Base-by-base conservation (phyloP, 2,113 vertebrate genomes). In the Syrmaticus mikado region DNA sequence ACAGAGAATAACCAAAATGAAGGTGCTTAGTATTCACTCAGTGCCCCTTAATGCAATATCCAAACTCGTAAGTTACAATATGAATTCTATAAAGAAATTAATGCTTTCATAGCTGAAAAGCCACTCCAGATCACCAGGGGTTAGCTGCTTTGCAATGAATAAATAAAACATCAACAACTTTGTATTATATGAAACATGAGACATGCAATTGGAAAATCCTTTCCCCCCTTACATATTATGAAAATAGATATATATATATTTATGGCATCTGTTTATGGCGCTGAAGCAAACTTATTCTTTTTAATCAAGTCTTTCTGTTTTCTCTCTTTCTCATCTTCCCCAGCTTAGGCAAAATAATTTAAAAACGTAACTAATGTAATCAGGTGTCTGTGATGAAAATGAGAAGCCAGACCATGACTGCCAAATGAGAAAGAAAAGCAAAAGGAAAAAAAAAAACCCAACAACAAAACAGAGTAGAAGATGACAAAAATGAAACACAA, bases 401-500 rank as follows among this genome's bases (percentile, higher is more conserved):
- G 22, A 85, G 75, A 93, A 91, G 22, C 58, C 50, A 82, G 52
- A 64, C 45, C 41, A 74, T 0, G 11, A 45, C 41, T 76, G 74
- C n/a, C 77, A 66, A 76, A 87, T 1, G 21, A 70, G 1, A 89
- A 6, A 82, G 70, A 88, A 82, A 88, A 68, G n/a, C 19, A 46
- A 84, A 85, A 65, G 13, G 28, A 8, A 36, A 24, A 79, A 79
- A 38, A 38, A 36, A 41, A 21, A 58, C n/a, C n/a, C 43, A 46
- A 15, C 52, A 80, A 22, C 17, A 64, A 5, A 55, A 24, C 57
- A 68, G 30, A 81, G 36, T 40, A 68, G 30, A 82, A 6, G 11
- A 78, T 90, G 50, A 92, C 11, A 95, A 90, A 93, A 96, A 92
- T 11, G 40, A 95, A 91, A 97, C 97, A 97, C 97, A 98, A 98